Conservation (phyloP, 2,888 invertebrate genomes). For the Cephus spinipes region DNA sequence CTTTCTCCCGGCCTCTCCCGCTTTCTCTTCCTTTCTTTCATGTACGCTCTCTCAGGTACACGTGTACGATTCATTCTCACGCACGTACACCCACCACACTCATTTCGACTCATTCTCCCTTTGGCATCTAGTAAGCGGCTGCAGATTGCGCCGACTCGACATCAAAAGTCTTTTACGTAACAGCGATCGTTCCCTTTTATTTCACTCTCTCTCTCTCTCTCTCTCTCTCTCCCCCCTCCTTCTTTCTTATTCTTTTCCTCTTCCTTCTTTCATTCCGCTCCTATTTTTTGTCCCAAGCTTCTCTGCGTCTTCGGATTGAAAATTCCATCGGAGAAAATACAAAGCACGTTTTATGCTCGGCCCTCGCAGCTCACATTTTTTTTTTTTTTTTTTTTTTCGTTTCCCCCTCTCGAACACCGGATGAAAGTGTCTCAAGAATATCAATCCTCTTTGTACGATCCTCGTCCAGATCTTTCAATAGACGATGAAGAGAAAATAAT, state of each 20-base stretch:
- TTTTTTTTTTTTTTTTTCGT: background rate
- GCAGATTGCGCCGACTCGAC: slow-evolving; percentile 59
- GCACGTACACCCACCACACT: slow-evolving; percentile 32
- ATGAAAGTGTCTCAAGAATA: background rate
- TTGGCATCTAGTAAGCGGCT: slow-evolving; percentile 41
- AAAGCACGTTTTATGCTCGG: background rate
- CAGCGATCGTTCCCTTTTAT: slow-evolving; percentile 35
- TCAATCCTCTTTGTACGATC: background rate
- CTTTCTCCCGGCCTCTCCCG: slow-evolving; percentile 35
- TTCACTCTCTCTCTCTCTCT: slow-evolving; percentile 22
- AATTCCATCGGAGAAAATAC: slow-evolving; percentile 34
- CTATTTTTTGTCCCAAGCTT: slow-evolving; percentile 17
- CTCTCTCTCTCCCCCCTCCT: background rate
- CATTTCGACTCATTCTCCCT: slow-evolving; percentile 33
- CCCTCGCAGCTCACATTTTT: slow-evolving; percentile 1
- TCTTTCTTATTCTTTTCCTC: background rate
- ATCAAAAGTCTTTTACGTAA: slow-evolving; percentile 63
- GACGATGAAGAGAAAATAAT: background rate
- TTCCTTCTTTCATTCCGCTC: slow-evolving; percentile 18
- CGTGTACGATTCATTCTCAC: slow-evolving; percentile 13
- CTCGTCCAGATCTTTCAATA: background rate
- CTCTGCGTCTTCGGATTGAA: slow-evolving; percentile 41
- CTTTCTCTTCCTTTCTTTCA: background rate
- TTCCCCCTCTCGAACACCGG: background rate
- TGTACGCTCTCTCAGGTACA: background rate